Conservation (phyloP, 2,113 vertebrate species). For the Emberiza fucata region DNA sequence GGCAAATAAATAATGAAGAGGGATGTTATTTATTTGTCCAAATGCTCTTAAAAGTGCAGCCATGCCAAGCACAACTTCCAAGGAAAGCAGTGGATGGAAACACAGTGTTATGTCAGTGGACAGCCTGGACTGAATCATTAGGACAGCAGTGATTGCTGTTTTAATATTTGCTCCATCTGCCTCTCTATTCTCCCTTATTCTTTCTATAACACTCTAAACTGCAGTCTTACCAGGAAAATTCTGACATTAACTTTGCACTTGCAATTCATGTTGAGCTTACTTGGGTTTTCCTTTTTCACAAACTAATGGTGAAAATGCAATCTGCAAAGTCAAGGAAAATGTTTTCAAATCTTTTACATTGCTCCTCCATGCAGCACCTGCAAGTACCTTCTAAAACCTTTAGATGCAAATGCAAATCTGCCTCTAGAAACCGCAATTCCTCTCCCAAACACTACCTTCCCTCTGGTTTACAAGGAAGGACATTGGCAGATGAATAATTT, state of each 20-base stretch:
- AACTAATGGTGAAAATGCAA: background rate
- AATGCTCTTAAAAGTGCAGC: conserved; percentile 38
- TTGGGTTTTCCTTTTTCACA: background rate
- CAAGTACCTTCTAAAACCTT: background rate
- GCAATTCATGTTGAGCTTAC: background rate
- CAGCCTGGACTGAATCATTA: conserved; percentile 14
- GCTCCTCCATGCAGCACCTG: background rate
- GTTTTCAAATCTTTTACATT: background rate
- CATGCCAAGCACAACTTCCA: conserved; percentile 67
- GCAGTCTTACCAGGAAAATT: background rate
- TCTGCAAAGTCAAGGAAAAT: background rate
- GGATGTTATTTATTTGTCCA: conserved; percentile 67
- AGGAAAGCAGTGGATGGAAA: conserved; percentile 47
- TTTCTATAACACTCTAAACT: background rate
- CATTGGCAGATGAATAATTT: background rate
- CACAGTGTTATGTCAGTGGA: background rate
- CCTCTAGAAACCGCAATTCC: background rate
- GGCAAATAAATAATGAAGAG: conserved; percentile 64
- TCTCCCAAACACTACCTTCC: background rate
- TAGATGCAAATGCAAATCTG: background rate
- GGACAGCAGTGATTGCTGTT: background rate
- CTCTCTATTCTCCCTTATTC: background rate
- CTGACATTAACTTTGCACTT: background rate
- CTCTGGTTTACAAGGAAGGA: background rate
- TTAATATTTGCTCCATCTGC: background rate